Conservation (phyloP, 2,113 vertebrate species). For the Lepidothrix coronata region DNA sequence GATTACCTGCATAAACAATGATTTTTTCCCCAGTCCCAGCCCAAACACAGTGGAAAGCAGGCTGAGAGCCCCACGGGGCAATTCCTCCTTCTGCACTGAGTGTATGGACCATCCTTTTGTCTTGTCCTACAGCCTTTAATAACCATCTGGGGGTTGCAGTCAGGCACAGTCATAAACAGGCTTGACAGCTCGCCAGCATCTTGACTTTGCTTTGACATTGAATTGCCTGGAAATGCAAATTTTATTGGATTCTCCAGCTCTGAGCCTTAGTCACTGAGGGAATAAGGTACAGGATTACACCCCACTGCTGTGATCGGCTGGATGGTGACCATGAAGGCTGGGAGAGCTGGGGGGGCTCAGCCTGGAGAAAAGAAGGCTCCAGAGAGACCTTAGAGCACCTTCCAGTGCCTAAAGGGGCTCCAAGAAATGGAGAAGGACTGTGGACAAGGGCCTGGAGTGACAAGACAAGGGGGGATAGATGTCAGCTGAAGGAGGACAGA, state of each 20-base stretch:
- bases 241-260: not conserved
- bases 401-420: fast-evolving
- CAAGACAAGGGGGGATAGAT: not conserved
- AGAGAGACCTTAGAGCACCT: not conserved
- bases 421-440: not conserved
- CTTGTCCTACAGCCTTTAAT: not conserved
- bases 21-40: not conserved
- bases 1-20: not conserved
- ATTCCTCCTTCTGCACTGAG: not conserved
- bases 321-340: not conserved
- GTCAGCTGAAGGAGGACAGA: not conserved
- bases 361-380: not conserved
- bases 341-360: not conserved
- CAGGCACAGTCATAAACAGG: not conserved
- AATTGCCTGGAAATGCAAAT: constrained; percentile 2
- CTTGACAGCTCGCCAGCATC: not conserved
- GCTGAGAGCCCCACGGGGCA: not conserved
- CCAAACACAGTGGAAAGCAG: not conserved
- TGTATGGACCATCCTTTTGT: not conserved
- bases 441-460: not conserved
- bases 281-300: not conserved
- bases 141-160: not conserved
- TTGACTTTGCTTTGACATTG: constrained; percentile 40
- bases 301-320: fast-evolving
- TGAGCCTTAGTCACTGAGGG: not conserved